Conservation (phyloP, 2,797 vertebrate genomes). For the Gymnoscopelus microlampas region DNA sequence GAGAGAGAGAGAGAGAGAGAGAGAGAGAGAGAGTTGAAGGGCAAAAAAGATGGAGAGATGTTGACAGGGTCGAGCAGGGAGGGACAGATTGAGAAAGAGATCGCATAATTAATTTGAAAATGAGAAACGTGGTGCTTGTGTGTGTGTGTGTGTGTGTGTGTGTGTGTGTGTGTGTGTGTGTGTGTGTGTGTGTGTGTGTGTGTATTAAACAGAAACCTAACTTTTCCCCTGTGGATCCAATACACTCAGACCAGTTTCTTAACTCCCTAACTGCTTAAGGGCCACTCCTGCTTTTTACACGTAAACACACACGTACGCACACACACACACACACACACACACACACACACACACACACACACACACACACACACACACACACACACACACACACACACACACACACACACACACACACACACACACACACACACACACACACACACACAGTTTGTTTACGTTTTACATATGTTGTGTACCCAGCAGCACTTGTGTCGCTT, state of each 20-base stretch:
- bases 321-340: neutral
- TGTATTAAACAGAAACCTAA: no score
- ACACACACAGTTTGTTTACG: neutral
- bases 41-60: no score
- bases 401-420: constrained; percentile 1
- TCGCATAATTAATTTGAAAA: no score
- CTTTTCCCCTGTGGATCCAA: no score
- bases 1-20: constrained; percentile 27
- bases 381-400: neutral
- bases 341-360: neutral
- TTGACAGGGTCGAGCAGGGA: no score
- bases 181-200: neutral
- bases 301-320: neutral
- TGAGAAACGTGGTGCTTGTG: neutral
- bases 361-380: neutral
- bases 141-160: neutral
- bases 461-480: constrained; percentile 26
- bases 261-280: neutral
- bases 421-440: constrained; percentile 15
- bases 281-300: constrained; percentile 36
- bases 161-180: no score
- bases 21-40: neutral
- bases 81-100: no score
- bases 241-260: constrained; percentile 3
- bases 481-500: constrained; percentile 13